These are phyloP conservation scores for Zaprionus capensis DNA, from an alignment of 1,140 invertebrate genomes.

Conservation along the genomic window DNA sequence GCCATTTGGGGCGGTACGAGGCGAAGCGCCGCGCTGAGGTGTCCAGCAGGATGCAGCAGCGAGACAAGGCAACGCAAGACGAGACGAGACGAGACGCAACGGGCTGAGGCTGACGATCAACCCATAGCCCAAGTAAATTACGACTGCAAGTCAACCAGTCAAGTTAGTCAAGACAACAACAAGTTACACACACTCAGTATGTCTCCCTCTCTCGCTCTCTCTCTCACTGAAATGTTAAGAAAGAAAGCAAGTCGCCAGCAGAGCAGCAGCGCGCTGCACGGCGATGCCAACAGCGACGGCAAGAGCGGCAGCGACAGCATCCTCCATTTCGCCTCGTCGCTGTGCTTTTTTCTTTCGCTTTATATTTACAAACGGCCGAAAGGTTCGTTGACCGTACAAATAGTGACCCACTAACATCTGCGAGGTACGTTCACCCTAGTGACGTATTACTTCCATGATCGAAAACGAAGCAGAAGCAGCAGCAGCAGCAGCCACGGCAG, in stretches of 20 bases:
- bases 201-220: constrained; percentile 19
- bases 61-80: constrained; percentile 30
- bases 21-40: constrained; percentile 1
- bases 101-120: constrained; percentile 61
- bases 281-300: constrained; percentile 8
- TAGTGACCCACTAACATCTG: constrained; percentile 85
- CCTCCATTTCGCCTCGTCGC: constrained; percentile 55
- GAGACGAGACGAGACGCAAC: constrained; percentile 20
- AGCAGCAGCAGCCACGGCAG: constrained; percentile 14
- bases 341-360: constrained; percentile 64
- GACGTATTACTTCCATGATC: constrained; percentile 83
- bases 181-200: constrained; percentile 26
- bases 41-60: constrained; percentile 68
- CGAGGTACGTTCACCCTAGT: constrained; percentile 84
- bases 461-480: constrained; percentile 51
- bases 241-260: constrained; percentile 70
- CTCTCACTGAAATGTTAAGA: constrained; percentile 64
- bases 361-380: constrained; percentile 83
- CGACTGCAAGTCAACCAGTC: constrained; percentile 80
- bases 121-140: constrained; percentile 81
- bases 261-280: constrained; percentile 1
- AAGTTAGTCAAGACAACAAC: constrained; percentile 79
- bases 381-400: constrained; percentile 84
- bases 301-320: constrained; percentile 46
- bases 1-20: background rate